Evolutionary conservation across 2,797 vertebrate species (phyloP).

Genomic region (Caiman crocodilus): DNA sequence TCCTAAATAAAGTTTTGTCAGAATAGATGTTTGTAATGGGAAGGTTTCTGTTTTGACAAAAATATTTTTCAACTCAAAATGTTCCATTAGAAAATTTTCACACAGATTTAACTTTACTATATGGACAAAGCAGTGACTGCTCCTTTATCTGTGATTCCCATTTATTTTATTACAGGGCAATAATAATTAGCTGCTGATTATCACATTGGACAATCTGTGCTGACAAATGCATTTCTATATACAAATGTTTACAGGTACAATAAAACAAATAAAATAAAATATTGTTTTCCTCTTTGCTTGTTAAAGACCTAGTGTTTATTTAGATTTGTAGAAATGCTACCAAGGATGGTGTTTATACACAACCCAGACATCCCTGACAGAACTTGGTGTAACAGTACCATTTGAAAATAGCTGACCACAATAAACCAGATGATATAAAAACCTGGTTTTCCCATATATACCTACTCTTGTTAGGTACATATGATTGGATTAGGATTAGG

Average conservation of each 20-base stretch:
- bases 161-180: constrained; percentile 14
- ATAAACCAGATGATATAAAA: neutral
- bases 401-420: neutral
- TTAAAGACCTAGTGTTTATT: neutral
- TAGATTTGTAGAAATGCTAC: neutral
- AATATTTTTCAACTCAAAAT: neutral
- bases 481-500: too few species aligned
- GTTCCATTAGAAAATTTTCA: neutral
- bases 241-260: constrained; percentile 22
- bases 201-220: neutral
- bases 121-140: neutral
- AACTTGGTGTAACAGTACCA: neutral
- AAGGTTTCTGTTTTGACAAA: neutral
- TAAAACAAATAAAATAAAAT: neutral
- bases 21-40: neutral
- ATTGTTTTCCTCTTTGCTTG: neutral
- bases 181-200: neutral
- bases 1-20: neutral
- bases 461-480: too few species aligned
- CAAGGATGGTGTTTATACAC: neutral
- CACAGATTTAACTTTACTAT: too few species aligned
- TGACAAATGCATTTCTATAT: neutral
- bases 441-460: neutral
- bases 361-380: neutral
- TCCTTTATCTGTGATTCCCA: neutral